Evolutionary conservation across 2,888 invertebrate species (phyloP).

Genomic region (Sarcophaga variegata): DNA sequence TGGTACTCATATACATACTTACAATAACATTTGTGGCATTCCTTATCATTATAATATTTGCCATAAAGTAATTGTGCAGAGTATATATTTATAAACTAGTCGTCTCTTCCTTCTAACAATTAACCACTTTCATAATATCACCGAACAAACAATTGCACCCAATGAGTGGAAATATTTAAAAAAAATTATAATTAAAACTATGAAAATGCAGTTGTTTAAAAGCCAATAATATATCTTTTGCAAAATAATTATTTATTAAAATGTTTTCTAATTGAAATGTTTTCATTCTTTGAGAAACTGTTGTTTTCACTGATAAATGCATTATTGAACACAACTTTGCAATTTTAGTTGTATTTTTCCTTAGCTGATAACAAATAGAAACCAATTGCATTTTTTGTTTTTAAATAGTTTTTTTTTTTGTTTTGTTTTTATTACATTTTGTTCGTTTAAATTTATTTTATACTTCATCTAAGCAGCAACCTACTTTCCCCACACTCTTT

Average conservation of each 20-base stretch:
- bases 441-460: conserved; percentile 40
- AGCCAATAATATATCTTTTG: background rate
- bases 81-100: background rate
- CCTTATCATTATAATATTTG: conserved; percentile 1
- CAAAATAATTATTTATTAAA: background rate
- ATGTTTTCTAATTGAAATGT: background rate
- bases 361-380: conserved; percentile 48
- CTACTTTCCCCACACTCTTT: conserved; percentile 59
- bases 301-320: conserved; percentile 23
- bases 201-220: background rate
- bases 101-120: background rate
- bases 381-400: conserved; percentile 43
- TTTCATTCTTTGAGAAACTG: conserved; percentile 19
- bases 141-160: background rate
- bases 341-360: conserved; percentile 38
- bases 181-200: conserved; percentile 1
- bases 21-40: background rate
- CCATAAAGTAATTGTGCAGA: background rate
- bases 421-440: conserved; percentile 3
- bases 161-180: conserved; percentile 8
- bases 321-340: conserved; percentile 32
- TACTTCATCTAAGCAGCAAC: conserved; percentile 43
- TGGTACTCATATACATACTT: background rate
- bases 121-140: background rate
- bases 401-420: background rate